Base-by-base conservation (phyloP, 2,113 vertebrate genomes). In the Labrus mixtus region DNA sequence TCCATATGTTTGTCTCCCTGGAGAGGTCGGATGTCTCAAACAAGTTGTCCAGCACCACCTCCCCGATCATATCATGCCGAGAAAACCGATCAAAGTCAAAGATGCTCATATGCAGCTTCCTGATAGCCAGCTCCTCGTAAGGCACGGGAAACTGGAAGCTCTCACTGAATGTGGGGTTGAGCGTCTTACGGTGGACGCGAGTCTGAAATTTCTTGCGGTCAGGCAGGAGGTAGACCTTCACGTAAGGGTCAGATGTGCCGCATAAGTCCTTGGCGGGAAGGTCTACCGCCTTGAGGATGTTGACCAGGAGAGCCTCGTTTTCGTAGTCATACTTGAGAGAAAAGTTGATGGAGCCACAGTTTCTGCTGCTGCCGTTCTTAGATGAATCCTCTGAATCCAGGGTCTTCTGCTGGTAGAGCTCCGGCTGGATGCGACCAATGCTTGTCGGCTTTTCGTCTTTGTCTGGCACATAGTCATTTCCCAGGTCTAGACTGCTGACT, bases 171-270 rank as follows among this genome's bases (percentile, higher is more conserved):
- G 95, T 97, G 81, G 98, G 98, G 78, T 99, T 98, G 76, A 99
- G 96, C 1, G 97, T 99, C 93, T 99, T 99, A 87, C 98, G 95
- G 91, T 99, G 98, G 58, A 99, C 98, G 0, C 97, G 96, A 0
- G 98, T 99, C 95, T 99, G 98, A 93, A 98, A 97, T 93, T 99
- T 99, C 86, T 99, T 99, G 90, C 98, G 96, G 84, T 99, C 98
- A 0, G 98, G 98, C 85, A 99, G 92, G 87, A 99, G 96, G 94
- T 99, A 99, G 93, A 99, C 93, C 92, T 99, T 99, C 84, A 99
- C 98, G 0, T 99, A 99, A 33, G 98, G 98, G 79, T 99, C 98
- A 5, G 98, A 99, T 64, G 97, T 98, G 90, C 98, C 98, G 0
- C 97, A 99, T n/a, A 99, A 95, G 89, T 99, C 98, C 90, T 99